Evolutionary conservation across 2,797 vertebrate species (phyloP).

Genomic region (Carduelis carduelis): DNA sequence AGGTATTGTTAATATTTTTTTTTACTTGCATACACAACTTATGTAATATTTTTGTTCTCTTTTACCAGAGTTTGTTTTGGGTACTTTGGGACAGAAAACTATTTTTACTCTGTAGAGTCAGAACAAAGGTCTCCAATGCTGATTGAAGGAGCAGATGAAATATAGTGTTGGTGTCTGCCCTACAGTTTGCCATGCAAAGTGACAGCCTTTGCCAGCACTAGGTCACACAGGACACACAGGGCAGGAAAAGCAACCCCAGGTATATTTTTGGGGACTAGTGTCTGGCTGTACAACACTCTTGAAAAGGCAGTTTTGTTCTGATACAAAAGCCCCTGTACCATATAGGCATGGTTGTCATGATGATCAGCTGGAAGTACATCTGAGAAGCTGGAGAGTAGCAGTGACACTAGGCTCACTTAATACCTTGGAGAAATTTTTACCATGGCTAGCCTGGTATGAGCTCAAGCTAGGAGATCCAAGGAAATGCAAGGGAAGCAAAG

Average conservation of each 20-base stretch:
- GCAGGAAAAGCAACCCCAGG: background rate
- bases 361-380: background rate
- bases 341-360: rapidly evolving
- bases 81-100: background rate
- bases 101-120: background rate
- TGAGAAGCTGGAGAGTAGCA: background rate
- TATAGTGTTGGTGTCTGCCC: background rate
- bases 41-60: background rate
- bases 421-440: background rate
- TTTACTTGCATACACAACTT: background rate
- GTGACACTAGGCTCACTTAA: background rate
- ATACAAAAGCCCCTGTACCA: background rate
- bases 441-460: rapidly evolving
- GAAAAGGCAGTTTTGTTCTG: background rate
- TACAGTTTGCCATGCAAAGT: background rate
- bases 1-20: background rate
- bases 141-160: background rate
- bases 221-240: background rate
- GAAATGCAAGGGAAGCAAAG: background rate
- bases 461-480: background rate
- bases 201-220: background rate
- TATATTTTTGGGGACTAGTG: background rate
- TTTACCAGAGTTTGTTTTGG: background rate
- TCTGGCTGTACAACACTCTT: background rate
- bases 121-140: background rate